Percentiles rank a stretch among this genome's conserved stretches.
Conservation (phyloP, 2,113 vertebrate species). For the Lates calcarifer region DNA sequence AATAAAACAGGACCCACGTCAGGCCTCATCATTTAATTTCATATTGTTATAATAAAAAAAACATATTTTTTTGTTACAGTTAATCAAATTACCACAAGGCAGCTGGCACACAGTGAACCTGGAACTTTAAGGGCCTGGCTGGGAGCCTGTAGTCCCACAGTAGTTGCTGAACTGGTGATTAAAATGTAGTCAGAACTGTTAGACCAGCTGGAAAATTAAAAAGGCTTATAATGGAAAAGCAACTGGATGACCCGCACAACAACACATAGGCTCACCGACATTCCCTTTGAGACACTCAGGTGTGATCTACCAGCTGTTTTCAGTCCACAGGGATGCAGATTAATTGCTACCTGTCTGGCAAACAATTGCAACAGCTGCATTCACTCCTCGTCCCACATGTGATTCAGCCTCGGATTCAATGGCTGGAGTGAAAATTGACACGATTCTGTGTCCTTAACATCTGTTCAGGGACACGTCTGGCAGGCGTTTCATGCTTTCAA, state of each 20-base stretch:
- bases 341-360: slow-evolving; percentile 3
- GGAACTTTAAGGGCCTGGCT: background rate
- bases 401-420: background rate
- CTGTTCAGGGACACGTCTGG: slow-evolving; percentile 13
- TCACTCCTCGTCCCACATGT: slow-evolving; percentile 13
- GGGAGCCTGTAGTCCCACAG: background rate
- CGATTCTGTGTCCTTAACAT: slow-evolving; percentile 22
- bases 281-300: background rate
- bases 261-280: background rate
- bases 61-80: too few species aligned
- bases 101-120: background rate
- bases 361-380: slow-evolving; percentile 28
- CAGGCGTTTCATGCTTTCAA: slow-evolving; percentile 19
- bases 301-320: background rate
- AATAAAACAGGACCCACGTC: background rate
- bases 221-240: background rate
- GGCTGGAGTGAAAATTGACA: background rate
- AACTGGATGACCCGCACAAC: background rate
- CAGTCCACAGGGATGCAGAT: background rate
- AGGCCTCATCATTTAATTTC: background rate
- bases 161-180: background rate
- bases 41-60: background rate
- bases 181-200: background rate
- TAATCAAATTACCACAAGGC: background rate
- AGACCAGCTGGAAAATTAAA: background rate